Conservation (phyloP, 2,888 invertebrate species). For the Campaea margaritaria region DNA sequence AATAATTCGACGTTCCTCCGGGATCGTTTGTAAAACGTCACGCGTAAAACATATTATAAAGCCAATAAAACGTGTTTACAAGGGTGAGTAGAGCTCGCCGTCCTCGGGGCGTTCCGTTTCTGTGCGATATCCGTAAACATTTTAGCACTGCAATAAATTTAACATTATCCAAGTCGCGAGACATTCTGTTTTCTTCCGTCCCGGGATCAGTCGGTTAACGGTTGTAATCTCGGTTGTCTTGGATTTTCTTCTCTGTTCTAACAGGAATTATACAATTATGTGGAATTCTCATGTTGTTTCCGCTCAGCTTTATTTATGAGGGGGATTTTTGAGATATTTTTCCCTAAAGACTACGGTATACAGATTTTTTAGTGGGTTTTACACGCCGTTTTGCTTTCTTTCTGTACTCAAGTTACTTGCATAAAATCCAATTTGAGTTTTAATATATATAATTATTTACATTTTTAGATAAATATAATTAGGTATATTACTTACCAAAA, state of each 20-base stretch:
- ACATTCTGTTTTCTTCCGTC: constrained; percentile 82
- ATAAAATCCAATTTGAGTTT: not conserved
- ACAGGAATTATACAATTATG: constrained; percentile 78
- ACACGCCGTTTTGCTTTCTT: constrained; percentile 1
- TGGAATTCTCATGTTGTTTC: constrained; percentile 64
- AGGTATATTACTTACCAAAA: no score
- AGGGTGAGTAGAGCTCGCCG: constrained; percentile 81
- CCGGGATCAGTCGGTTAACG: constrained; percentile 83
- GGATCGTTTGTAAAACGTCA: constrained; percentile 86
- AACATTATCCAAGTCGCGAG: constrained; percentile 82
- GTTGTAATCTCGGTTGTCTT: constrained; percentile 80
- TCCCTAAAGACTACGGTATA: constrained; percentile 35
- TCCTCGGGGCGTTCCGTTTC: constrained; percentile 68
- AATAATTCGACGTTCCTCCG: constrained; percentile 82
- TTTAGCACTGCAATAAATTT: constrained; percentile 85
- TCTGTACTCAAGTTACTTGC: not conserved
- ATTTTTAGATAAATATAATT: not conserved
- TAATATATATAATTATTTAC: not conserved
- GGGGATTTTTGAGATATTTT: constrained; percentile 45
- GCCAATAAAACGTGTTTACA: constrained; percentile 86
- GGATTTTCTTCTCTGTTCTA: constrained; percentile 73
- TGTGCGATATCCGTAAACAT: constrained; percentile 83
- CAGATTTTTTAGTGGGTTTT: constrained; percentile 29
- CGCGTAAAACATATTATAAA: constrained; percentile 86
- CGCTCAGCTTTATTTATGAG: constrained; percentile 49